Evolutionary conservation across 35 echinoderm and acorn worm genomes (phyloP), one percentile per base, ranked within the genome.

Genomic region (Hemicentrotus pulcherrimus): DNA sequence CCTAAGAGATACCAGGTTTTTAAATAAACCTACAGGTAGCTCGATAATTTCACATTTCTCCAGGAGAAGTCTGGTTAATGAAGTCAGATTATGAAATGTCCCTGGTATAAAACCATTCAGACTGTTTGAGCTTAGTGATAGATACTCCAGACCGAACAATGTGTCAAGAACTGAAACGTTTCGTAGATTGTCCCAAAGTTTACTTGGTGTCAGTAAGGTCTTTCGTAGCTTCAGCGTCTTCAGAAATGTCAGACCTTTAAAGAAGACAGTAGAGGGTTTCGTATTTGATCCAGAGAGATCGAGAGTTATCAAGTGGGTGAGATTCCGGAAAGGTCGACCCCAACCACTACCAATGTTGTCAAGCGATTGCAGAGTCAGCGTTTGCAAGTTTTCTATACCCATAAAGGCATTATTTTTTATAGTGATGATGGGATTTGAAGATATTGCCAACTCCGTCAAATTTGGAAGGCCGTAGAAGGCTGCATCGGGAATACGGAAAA

Each of bases 71-170:
- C 32, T 90, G 15, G 32, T 90, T 41, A 90, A 90, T 18, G 32
- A 41, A 90, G 32, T 90, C n/a, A 90, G 46, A 15, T 41, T 32
- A 2, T 90, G 32, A 32, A 90, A 90, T 47, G 88, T 41, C 46
- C 31, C 32, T 16, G 88, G 88, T 41, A 90, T 41, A 15, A 90
- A 47, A 90, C 88, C 88, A 24, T 90, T 90, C 88, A 90, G 24
- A 47, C 9, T 33, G 32, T 90, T 90, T 41, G 32, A 33, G 14
- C 88, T 47, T 19, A 90, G n/a, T 15, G 12, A 90, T 24, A 90
- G 46, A 41, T 90, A 41, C 19, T 90, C 32, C 13, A 90, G 32
- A 4, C 88, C 46, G 13, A 32, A 15, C 19, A 90, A 47, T 9
- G 88, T 22, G 16, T 31, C 88, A 90, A 90, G 46, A 5, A 90